Evolutionary conservation across 2,113 vertebrate species (phyloP).

Genomic region (Murina feae): DNA sequence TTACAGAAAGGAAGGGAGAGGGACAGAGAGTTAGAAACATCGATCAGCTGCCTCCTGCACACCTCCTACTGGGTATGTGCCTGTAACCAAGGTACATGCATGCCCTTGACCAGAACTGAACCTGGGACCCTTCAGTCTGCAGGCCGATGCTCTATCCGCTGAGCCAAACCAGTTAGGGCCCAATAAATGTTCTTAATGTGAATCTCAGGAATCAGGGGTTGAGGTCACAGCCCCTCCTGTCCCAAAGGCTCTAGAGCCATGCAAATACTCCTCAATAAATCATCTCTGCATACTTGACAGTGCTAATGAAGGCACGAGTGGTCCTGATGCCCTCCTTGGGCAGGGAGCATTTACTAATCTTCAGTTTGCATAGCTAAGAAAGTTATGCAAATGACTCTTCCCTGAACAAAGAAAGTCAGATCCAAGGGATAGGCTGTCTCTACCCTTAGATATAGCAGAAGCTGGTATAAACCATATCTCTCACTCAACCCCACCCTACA

Average conservation of each 20-base stretch:
- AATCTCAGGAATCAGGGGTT: not conserved
- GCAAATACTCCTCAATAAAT: not conserved
- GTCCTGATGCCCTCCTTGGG: not conserved
- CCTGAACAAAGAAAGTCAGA: slow-evolving; percentile 11
- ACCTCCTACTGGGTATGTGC: too few species aligned
- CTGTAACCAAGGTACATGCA: too few species aligned
- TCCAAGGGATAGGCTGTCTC: not conserved
- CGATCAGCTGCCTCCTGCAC: too few species aligned
- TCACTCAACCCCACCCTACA: not conserved
- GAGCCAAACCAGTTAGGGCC: too few species aligned
- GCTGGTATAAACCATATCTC: not conserved
- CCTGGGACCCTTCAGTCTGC: too few species aligned
- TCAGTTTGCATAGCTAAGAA: not conserved
- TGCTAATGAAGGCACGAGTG: not conserved
- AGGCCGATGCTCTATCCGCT: too few species aligned
- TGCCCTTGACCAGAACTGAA: too few species aligned
- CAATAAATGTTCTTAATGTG: not conserved
- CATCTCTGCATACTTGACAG: not conserved
- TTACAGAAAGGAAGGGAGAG: too few species aligned
- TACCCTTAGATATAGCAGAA: not conserved
- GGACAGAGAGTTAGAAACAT: too few species aligned
- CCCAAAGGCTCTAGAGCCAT: not conserved
- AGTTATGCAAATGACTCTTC: not conserved
- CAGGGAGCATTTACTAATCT: not conserved
- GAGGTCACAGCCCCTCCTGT: not conserved